Percentiles rank a stretch among this genome's conserved stretches.
phyloP scores from a whole-genome alignment of 2,113 vertebrate genomes.

The Daphoenositta chrysoptera region DNA sequence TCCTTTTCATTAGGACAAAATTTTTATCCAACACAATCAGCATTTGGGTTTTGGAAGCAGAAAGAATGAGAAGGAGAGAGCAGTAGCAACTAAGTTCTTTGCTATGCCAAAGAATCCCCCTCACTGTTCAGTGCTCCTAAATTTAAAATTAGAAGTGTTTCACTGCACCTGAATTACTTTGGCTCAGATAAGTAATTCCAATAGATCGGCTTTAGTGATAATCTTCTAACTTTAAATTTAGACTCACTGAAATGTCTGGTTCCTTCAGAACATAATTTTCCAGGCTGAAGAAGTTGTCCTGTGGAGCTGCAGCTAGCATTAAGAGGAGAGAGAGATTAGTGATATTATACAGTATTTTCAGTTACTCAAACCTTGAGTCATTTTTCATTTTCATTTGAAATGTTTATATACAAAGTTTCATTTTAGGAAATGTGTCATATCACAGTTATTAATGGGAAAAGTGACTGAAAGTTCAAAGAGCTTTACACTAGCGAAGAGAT shows the following conservation, averaged over 20 bases:
- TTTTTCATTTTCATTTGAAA: constrained; percentile 31
- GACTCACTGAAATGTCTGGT: constrained; percentile 58
- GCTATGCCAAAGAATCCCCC: constrained; percentile 30
- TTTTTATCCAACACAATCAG: not conserved
- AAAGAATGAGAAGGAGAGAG: constrained; percentile 31
- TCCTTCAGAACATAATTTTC: constrained; percentile 61
- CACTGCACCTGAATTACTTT: constrained; percentile 69
- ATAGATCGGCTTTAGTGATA: constrained; percentile 63
- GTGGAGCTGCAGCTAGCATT: not conserved
- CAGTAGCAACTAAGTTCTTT: not conserved
- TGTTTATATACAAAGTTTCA: constrained; percentile 26
- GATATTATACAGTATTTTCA: not conserved
- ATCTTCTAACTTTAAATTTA: constrained; percentile 66
- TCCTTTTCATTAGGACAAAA: not conserved
- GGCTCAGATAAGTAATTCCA: constrained; percentile 69
- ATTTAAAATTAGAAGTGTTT: constrained; percentile 72
- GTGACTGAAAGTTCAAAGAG: constrained; percentile 31
- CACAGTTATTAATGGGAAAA: constrained; percentile 1
- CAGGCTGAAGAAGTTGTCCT: constrained; percentile 40
- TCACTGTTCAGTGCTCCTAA: constrained; percentile 60
- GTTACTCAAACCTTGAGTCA: not conserved
- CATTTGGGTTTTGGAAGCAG: constrained; percentile 18
- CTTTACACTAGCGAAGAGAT: constrained; percentile 18
- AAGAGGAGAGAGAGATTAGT: constrained; percentile 21
- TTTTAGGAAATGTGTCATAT: constrained; percentile 10